Percentiles rank a stretch among this genome's conserved stretches.
phyloP scores from a whole-genome alignment of 1,140 invertebrate genomes.

The Drosophila auraria region DNA sequence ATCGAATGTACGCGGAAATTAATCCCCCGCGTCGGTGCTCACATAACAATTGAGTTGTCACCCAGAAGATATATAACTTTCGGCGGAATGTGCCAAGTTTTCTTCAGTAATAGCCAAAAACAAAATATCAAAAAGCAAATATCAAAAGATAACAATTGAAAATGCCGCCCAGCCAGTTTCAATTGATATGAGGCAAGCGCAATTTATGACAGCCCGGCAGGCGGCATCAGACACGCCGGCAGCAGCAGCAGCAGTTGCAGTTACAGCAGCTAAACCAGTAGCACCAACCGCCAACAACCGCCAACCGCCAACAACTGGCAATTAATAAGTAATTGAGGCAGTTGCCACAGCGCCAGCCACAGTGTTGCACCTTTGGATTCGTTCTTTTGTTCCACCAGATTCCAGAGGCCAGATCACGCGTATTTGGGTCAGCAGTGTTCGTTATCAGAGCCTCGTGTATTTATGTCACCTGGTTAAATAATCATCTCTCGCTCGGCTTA shows the following conservation, averaged over 20 bases:
- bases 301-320: conserved; percentile 39
- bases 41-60: conserved; percentile 55
- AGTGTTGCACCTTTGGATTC: conserved; percentile 65
- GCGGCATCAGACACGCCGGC: conserved; percentile 49
- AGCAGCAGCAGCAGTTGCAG: conserved; percentile 35
- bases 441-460: conserved; percentile 47
- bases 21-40: conserved; percentile 35
- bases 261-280: conserved; percentile 65
- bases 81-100: conserved; percentile 39
- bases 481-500: conserved; percentile 58
- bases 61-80: conserved; percentile 42
- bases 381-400: conserved; percentile 55
- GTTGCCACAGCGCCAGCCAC: conserved; percentile 57
- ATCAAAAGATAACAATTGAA: conserved; percentile 62
- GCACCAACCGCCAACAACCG: conserved; percentile 27
- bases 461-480: conserved; percentile 82
- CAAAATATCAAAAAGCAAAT: conserved; percentile 3
- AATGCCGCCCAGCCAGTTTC: conserved; percentile 50
- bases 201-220: conserved; percentile 73
- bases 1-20: conserved; percentile 37
- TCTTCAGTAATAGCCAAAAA: conserved; percentile 15
- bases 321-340: conserved; percentile 78
- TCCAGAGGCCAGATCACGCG: conserved; percentile 25
- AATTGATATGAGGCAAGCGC: conserved; percentile 74
- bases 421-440: conserved; percentile 63